These are phyloP conservation scores for Drosophila mettleri DNA, from an alignment of 2,888 invertebrate genomes.

Conservation along the genomic window DNA sequence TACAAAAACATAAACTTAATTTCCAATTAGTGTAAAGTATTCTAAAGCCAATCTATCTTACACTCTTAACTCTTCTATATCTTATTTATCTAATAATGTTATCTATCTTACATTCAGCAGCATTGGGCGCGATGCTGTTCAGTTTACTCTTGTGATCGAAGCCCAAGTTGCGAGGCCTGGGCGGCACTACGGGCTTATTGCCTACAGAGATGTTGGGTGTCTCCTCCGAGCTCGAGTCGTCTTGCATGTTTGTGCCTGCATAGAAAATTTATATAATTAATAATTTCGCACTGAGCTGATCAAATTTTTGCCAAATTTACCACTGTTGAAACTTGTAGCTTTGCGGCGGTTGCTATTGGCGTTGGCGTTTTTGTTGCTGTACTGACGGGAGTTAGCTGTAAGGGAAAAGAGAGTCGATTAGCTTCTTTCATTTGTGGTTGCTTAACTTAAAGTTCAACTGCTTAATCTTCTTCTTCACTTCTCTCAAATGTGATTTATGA, in stretches of 20 bases:
- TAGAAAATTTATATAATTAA: background rate
- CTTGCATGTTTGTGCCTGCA: slow-evolving; percentile 85
- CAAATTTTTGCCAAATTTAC: slow-evolving; percentile 85
- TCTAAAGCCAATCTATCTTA: background rate
- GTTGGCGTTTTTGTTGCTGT: slow-evolving; percentile 83
- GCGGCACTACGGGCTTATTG: slow-evolving; percentile 87
- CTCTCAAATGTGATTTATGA: no score
- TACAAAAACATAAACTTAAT: background rate
- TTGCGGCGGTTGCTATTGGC: slow-evolving; percentile 86
- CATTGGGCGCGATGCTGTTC: slow-evolving; percentile 70
- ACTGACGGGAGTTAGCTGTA: slow-evolving; percentile 81
- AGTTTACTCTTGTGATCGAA: slow-evolving; percentile 86
- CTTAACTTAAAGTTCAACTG: no score
- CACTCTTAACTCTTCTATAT: background rate
- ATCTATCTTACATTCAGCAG: slow-evolving; percentile 82
- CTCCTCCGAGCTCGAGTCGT: slow-evolving; percentile 93
- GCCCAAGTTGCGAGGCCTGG: slow-evolving; percentile 88
- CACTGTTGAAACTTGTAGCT: slow-evolving; percentile 89
- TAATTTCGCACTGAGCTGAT: no score
- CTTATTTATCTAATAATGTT: no score
- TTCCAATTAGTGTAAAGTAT: background rate
- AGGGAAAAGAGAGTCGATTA: background rate
- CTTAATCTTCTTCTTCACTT: no score
- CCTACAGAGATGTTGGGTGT: slow-evolving; percentile 81
- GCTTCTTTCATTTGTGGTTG: background rate